Evolutionary conservation across 2,113 vertebrate genomes (phyloP).

Genomic region (Silurus asotus): DNA sequence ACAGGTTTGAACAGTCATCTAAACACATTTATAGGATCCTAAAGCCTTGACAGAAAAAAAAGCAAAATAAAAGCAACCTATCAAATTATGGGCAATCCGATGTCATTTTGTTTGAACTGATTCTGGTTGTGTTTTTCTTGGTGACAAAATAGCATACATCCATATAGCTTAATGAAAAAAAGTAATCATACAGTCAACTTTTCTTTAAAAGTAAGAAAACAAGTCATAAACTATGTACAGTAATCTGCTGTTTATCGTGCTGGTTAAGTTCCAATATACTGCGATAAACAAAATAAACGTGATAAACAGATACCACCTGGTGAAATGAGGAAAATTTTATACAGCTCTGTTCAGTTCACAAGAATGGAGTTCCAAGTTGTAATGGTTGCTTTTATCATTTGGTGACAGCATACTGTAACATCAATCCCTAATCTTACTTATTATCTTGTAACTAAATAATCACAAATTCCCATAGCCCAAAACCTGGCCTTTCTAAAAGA

Average conservation of each 20-base stretch:
- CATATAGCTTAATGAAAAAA: not conserved
- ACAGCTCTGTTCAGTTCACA: not conserved
- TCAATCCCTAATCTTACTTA: not conserved
- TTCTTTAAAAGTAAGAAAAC: not conserved
- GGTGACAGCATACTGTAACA: not conserved
- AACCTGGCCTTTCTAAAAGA: too few relatives aligned
- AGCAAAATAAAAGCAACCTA: not conserved
- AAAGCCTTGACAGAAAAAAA: not conserved
- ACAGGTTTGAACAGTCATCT: not conserved
- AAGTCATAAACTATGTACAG: not conserved
- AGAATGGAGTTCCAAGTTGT: not conserved
- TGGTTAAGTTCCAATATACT: too few relatives aligned
- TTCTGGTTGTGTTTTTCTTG: not conserved
- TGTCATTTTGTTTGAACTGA: not conserved
- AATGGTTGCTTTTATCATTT: not conserved
- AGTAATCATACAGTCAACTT: not conserved
- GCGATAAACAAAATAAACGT: too few relatives aligned
- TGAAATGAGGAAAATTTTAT: not conserved
- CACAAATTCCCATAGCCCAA: not conserved
- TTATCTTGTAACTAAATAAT: not conserved
- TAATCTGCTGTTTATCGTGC: too few relatives aligned
- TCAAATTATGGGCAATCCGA: not conserved
- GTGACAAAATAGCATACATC: not conserved
- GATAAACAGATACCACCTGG: too few relatives aligned
- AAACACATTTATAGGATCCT: not conserved